Base-by-base conservation (phyloP, 2,797 vertebrate genomes). In the Tauraco hartlaubi region DNA sequence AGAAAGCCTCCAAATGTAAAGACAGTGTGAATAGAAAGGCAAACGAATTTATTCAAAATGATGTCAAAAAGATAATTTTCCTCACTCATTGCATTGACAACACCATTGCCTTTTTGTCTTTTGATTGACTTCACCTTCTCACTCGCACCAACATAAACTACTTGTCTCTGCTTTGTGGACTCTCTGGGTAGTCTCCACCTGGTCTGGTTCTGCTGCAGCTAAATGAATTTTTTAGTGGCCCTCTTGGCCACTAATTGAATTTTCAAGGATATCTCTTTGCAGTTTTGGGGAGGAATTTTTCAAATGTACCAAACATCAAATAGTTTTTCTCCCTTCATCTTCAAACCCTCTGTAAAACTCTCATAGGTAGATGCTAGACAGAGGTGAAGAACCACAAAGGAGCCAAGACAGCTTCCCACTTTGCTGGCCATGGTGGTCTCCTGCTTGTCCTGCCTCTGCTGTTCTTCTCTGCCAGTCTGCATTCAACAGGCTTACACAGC, bases 1-100 rank as follows among this genome's bases (percentile, higher is more conserved):
- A 80, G 85, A 71, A 88, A 83, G 62, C 46, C 46, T 85, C 39
- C 46, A 90, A 94, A 85, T 64, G 13, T 63, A 48, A 85, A 89
- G 28, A 55, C 26, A 37, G 25, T 43, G 37, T 67, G 33, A 88
- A 80, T 15, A 66, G 41, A 88, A 93, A 77, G 21, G 43, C 41
- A 92, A 91, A 85, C 41, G 0, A 75, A 83, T 80, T 77, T 59
- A 48, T 80, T 80, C 46, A 90, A 77, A 93, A 29, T 44, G 2
- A 23, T 74, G 25, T 85, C 28, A 74, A 67, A 91, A 92, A 39
- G n/a, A 68, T 63, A 43, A 33, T 86, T 87, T 87, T 85, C 29
- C 51, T 94, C 55, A 78, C 41, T 69, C n/a, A 11, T 66, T 74
- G 28, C 43, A 84, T 92, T 90, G 58, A 80, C 39, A 72, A 41